Evolutionary conservation across 2,797 vertebrate genomes (phyloP), one percentile per base, ranked within the genome.

Genomic region (Furcifer pardalis): DNA sequence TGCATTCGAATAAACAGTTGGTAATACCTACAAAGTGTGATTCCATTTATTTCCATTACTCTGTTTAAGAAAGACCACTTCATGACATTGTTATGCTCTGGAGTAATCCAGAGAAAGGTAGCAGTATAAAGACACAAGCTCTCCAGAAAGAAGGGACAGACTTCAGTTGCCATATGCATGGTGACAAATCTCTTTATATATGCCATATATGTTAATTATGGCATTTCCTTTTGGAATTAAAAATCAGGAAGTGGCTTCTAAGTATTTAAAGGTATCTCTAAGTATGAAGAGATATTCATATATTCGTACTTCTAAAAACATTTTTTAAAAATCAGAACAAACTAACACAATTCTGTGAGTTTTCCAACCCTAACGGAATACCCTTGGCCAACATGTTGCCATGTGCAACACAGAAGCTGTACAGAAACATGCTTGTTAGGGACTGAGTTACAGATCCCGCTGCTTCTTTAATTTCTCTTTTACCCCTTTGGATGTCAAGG

Each of bases 1-100:
- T 77, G 46, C 72, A 81, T 56, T 73, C 62, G 71, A 63, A 12
- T 12, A 77, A 87, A 86, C 1, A 84, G 0, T 30, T 65, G 79
- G 30, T 7, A 81, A 81, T 59, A 78, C 42, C 87, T 62, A 46
- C 69, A 62, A 15, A 62, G 19, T 62, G 37, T 23, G n/a, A 30
- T 49, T 46, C 8, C n/a, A 72, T 69, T 3, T 42, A 32, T 63
- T 23, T 44, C 19, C 8, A 44, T 72, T 84, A 74, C 80, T 77
- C 65, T 89, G 62, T 52, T 44, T 21, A 42, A 71, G 68, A 21
- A 27, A 71, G 37, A 9, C 30, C 1, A 21, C 2, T 56, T 56
- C 32, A 27, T 2, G 19, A 30, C 13, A 37, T 6, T 15, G 21
- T 37, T 21, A 35, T 65, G 56, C 1, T 44, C 40, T 30, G 17